Base-by-base conservation (phyloP, 1,140 invertebrate genomes). In the Caenorhabditis elegans region DNA sequence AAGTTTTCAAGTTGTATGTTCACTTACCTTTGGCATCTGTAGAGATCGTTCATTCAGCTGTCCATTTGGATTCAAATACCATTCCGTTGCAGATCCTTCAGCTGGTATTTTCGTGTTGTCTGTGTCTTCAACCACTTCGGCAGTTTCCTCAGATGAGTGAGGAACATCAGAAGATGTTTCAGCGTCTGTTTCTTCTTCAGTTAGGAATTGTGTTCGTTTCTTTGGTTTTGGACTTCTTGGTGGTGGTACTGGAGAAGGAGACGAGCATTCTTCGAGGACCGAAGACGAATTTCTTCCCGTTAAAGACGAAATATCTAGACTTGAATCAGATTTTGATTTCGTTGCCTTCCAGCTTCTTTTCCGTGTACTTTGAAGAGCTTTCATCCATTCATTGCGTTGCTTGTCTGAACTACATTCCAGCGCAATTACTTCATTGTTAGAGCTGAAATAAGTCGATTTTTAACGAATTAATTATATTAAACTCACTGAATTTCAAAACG, bases 401-500 rank as follows among this genome's bases (percentile, higher is more conserved):
- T 55, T 78, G 31, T 84, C 48, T 6, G 26, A 46, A 39, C 76
- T 65, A 17, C 48, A 55, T 36, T 81, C 83, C 8, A 82, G 46
- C 8, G 43, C 39, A 39, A 79, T 48, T 10, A 76, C 79, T 22
- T 82, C 83, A 17, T 31, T 49, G 47, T 70, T 48, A 3, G 77
- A n/a, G 34, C 79, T 83, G 55, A 22, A 80, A 83, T 22, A 1
- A 3, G 17, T 10, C 3, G 19, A 60, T 1, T 77, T 39, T 6
- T 4, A 28, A 19, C 10, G 17, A 3, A 31, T 5, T 15, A 82
- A 4, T 70, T 39, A 2, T 26, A 46, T 31, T 22, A 24, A 78
- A 79, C 83, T 47, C 11, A 85, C 83, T 85, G 84, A 31, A 85
- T 85, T 77, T 85, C 83, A 55, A 85, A 85, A 11, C 83, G 39